Evolutionary conservation across 2,888 invertebrate species (phyloP), one percentile per base, ranked within the genome.

Genomic region (Melinopterus prodromus): DNA sequence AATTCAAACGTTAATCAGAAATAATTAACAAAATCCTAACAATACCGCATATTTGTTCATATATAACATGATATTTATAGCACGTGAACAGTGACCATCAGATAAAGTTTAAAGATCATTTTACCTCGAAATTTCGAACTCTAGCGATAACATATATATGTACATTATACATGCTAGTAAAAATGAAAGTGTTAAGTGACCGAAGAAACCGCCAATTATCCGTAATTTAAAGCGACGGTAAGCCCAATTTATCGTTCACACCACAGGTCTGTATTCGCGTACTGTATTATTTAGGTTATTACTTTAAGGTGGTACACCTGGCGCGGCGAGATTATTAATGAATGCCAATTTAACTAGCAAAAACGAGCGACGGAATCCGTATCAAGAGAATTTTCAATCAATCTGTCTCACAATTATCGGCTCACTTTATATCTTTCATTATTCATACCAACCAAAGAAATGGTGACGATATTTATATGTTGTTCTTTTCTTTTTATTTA

Each of bases 251-350:
- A 16, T 71, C 16, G 16, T 16, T 71, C 71, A 26, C 35, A n/a
- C n/a, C 6, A 9, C 15, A 35, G 15, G n/a, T 14, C 70, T 14
- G n/a, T 69, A 14, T n/a, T 69, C n/a, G 14, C 15, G 70, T 69
- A n/a, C 12, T 71, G n/a, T 15, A 71, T 74, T 74, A 74, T 74
- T 74, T 74, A n/a, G 16, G 74, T 74, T 74, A 26, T 26, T 74
- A 26, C 26, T 74, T 16, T 37, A 74, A 74, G 16, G 26, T 26
- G 74, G 6, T 53, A 74, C 74, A 74, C 35, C 74, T 74, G 74
- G 74, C 37, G 14, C 12, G 72, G n/a, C 26, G 72, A 5, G n/a
- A 16, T 74, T 74, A 74, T 74, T 74, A 74, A 74, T 74, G 74
- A 12, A 36, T 7, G 35, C 26, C 14, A 72, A 74, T 16, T 37